phyloP scores from a whole-genome alignment of 2,113 vertebrate species.

The Bubalus kerabau region DNA sequence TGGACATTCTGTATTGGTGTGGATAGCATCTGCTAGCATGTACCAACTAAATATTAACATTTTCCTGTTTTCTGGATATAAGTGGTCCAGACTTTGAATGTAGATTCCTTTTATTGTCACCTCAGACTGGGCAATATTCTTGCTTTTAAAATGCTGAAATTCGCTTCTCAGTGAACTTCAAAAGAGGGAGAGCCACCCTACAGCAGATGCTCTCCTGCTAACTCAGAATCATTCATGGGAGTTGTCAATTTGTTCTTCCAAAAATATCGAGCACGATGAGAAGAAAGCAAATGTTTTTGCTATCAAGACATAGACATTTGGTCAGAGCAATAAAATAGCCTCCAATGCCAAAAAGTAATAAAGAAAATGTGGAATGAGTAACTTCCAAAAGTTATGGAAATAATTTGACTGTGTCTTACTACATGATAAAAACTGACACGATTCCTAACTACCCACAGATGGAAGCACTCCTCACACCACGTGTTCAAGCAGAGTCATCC shows the following conservation, averaged over 20 bases:
- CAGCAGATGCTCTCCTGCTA: slow-evolving; percentile 64
- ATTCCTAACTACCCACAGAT: slow-evolving; percentile 58
- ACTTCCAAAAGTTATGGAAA: slow-evolving; percentile 73
- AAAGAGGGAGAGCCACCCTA: slow-evolving; percentile 31
- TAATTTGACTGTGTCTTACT: slow-evolving; percentile 69
- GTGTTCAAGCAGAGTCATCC: not conserved
- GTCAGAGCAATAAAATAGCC: slow-evolving; percentile 72
- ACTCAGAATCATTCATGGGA: slow-evolving; percentile 60
- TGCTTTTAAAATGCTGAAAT: slow-evolving; percentile 37
- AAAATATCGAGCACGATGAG: slow-evolving; percentile 65
- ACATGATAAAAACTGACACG: slow-evolving; percentile 63
- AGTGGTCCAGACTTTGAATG: not conserved
- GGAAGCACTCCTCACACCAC: slow-evolving; percentile 26
- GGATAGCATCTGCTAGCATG: not conserved
- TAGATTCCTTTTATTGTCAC: not conserved
- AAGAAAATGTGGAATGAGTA: slow-evolving; percentile 70
- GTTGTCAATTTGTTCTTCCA: slow-evolving; percentile 67
- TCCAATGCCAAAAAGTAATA: slow-evolving; percentile 68
- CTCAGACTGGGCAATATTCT: not conserved
- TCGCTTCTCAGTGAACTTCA: slow-evolving; percentile 30
- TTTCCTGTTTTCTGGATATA: not conserved
- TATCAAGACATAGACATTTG: slow-evolving; percentile 73
- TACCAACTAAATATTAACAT: not conserved
- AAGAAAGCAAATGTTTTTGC: slow-evolving; percentile 74
- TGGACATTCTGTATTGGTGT: not conserved